Conservation (phyloP, 2,797 vertebrate genomes). For the Cirrhinus mrigala region DNA sequence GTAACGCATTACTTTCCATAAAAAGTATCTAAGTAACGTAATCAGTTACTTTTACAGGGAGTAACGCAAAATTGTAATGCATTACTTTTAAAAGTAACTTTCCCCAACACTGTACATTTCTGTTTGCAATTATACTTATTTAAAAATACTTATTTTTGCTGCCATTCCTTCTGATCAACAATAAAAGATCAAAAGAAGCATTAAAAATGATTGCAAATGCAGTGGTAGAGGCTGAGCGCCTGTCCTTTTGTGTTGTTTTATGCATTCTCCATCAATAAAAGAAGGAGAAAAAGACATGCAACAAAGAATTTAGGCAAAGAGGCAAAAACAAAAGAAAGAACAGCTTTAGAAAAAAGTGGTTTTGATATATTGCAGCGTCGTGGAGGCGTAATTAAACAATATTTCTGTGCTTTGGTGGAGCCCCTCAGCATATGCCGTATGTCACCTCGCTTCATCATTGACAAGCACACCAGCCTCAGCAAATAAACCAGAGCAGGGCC, state of each 20-base stretch:
- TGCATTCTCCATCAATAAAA: conserved; percentile 48
- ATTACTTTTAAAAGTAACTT: no score
- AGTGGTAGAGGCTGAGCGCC: conserved; percentile 50
- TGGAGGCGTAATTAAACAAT: conserved; percentile 71
- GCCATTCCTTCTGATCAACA: background rate
- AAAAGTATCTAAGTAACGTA: no score
- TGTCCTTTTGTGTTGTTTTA: conserved; percentile 47
- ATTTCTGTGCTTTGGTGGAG: conserved; percentile 62
- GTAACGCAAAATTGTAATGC: no score
- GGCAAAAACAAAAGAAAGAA: conserved; percentile 13
- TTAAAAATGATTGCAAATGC: background rate
- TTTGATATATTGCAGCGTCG: conserved; percentile 71
- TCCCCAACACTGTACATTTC: no score
- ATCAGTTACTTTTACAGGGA: no score
- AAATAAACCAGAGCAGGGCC: conserved; percentile 66
- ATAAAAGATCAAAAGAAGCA: conserved; percentile 8
- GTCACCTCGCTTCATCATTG: conserved; percentile 72
- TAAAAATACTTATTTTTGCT: conserved; percentile 12
- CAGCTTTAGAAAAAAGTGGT: conserved; percentile 44
- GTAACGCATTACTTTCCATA: no score
- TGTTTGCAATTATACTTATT: background rate
- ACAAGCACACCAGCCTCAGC: conserved; percentile 63
- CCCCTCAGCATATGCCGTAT: conserved; percentile 68
- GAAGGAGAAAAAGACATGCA: conserved; percentile 20
- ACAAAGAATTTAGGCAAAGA: conserved; percentile 48